These are phyloP conservation scores for Antitype chi DNA, from an alignment of 2,888 invertebrate species.

Conservation along the genomic window DNA sequence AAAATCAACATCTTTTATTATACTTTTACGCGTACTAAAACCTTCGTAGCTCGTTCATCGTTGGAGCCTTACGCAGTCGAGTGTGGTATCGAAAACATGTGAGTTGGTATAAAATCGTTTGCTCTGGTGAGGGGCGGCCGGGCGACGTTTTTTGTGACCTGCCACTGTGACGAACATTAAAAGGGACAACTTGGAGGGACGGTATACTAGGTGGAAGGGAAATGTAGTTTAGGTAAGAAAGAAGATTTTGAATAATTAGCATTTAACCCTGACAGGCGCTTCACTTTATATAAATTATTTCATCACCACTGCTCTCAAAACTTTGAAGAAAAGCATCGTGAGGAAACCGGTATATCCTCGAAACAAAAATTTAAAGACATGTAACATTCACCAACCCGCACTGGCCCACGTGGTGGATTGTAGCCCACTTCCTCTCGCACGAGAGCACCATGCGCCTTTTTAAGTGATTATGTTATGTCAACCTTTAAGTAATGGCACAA, in stretches of 20 bases:
- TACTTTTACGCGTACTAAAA: constrained; percentile 26
- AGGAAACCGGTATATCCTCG: no score
- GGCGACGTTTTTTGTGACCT: constrained; percentile 48
- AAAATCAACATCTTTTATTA: constrained; percentile 32
- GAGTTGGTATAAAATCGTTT: constrained; percentile 59
- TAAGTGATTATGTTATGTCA: no score
- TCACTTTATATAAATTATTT: no score
- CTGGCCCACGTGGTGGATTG: no score
- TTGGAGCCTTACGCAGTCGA: constrained; percentile 31
- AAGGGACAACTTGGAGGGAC: constrained; percentile 46
- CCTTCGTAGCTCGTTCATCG: constrained; percentile 13
- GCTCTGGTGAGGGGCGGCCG: constrained; percentile 52
- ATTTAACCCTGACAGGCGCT: no score
- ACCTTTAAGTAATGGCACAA: neutral
- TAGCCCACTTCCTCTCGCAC: no score
- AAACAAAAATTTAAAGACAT: no score
- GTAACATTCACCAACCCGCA: no score
- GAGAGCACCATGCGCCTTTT: no score
- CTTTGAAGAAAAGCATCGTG: no score
- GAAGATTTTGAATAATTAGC: neutral
- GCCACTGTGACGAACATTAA: constrained; percentile 60
- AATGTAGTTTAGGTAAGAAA: neutral
- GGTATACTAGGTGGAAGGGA: constrained; percentile 7
- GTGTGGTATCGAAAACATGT: constrained; percentile 54
- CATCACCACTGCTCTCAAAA: no score